Evolutionary conservation across 2,797 vertebrate species (phyloP).

Genomic region (Pangasius djambal): DNA sequence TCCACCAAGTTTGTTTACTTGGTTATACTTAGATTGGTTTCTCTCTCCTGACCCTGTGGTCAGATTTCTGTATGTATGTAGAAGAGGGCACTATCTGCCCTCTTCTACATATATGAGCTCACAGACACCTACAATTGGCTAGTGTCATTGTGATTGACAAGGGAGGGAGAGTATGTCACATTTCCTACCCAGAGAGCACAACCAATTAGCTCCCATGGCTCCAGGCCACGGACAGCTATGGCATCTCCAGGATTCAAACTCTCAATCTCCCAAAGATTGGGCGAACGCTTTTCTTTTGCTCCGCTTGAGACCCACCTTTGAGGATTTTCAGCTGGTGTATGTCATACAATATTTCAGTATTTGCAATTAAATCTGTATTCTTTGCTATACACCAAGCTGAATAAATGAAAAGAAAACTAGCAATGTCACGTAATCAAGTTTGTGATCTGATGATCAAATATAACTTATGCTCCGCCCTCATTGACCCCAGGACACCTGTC

Average conservation of each 20-base stretch:
- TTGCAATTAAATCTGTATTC: background rate
- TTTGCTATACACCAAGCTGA: background rate
- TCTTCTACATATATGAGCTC: background rate
- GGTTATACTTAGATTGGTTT: background rate
- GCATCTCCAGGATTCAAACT: background rate
- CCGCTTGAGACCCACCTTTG: background rate
- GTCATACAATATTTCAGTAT: background rate
- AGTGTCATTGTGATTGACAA: background rate
- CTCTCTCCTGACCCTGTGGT: background rate
- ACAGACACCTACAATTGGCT: background rate
- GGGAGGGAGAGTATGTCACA: background rate
- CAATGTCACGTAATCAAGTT: background rate
- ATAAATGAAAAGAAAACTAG: background rate
- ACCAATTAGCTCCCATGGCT: background rate
- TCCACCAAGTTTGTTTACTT: background rate
- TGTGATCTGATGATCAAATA: background rate
- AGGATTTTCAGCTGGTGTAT: background rate
- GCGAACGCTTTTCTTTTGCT: background rate
- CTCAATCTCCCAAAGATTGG: background rate
- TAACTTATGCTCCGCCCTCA: background rate
- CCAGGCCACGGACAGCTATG: background rate
- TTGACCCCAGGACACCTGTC: background rate
- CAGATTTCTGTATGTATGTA: background rate
- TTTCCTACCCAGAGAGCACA: background rate
- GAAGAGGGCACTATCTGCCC: background rate